Base-by-base conservation (phyloP, 2,888 invertebrate species). In the Maniola hyperantus region DNA sequence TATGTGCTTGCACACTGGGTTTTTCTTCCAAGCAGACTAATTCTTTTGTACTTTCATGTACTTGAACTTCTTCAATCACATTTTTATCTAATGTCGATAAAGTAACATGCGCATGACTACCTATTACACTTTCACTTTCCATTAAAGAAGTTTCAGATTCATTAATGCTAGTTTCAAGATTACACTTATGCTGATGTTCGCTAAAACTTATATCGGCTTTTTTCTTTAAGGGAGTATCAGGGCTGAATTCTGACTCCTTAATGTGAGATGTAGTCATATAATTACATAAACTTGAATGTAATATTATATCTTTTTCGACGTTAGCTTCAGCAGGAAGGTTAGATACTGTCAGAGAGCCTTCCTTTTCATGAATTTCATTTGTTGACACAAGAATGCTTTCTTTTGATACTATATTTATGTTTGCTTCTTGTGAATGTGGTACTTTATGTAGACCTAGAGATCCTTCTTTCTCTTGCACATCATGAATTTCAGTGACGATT, bases 391-490 rank as follows among this genome's bases (percentile, higher is more conserved):
- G 80, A 51, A 96, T 80, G 67, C 94, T 92, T 81, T 96, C 95
- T 75, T 93, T 94, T 5, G 93, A 91, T 6, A 94, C 93, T 64
- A 96, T 81, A 72, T 93, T 93, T 42, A 95, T 65, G 71, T 90
- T 90, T 10, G 95, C 96, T 78, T 89, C 93, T 87, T 96, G 95
- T 68, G 86, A 80, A 11, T 93, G 91, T 53, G 95, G 95, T 67
- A 94, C 72, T 80, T 94, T 94, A 11, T 93, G 90, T 1, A 93
- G 90, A 20, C 93, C 81, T 70, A 95, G 92, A 26, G 92, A 88
- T 1, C 95, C 95, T 91, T 96, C 96, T 70, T 93, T 93, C 85
- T 96, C 96, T 69, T 95, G 94, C 0, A 95, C 93, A 75, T 95
- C 84, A 74, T 94, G 94, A 79, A 95, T 93, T 84, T 95, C 93